Evolutionary conservation across 2,113 vertebrate genomes (phyloP), one percentile per base, ranked within the genome.

Genomic region (Philantomba maxwellii): DNA sequence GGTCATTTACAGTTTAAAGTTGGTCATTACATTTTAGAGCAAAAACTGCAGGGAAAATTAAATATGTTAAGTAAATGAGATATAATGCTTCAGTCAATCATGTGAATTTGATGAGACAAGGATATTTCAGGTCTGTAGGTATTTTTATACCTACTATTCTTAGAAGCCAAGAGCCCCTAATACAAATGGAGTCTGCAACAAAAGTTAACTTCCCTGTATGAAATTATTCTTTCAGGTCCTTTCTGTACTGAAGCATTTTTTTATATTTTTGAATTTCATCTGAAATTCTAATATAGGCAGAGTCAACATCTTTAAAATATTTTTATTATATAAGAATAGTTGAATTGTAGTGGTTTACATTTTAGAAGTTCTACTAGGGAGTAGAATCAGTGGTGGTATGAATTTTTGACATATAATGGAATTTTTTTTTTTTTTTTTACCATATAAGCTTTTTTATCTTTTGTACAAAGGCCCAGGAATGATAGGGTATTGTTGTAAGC

Each of bases 21-120:
- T 78, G 53, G 66, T 93, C 81, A 75, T 96, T 96, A 87, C 84
- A 28, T 53, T 98, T 97, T 97, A 85, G 33, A 97, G 51, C 66
- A 97, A 85, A 82, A 95, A 36, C 30, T 92, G 1, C 70, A 92
- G 36, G 49, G 87, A 77, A 96, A 97, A 96, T 53, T 97, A 85
- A 91, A 75, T 3, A n/a, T 95, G 45, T 88, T 98, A 87, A 97
- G 87, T 94, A 91, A 92, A 92, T 94, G 55, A 33, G 70, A n/a
- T 92, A 84, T 57, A 95, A 90, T 94, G 15, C 91, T 97, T 70
- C n/a, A 93, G 30, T 60, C 53, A 95, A 53, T 80, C 85, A 93
- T 96, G 93, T 87, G 45, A 64, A 78, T n/a, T 95, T 87, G 28
- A 66, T 93, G 81, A 95, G 64, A 45, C 45, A 26, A 78, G 26